Percentiles rank a stretch among this genome's conserved stretches.
phyloP scores from a whole-genome alignment of 2,797 vertebrate species.

The Lates japonicus region DNA sequence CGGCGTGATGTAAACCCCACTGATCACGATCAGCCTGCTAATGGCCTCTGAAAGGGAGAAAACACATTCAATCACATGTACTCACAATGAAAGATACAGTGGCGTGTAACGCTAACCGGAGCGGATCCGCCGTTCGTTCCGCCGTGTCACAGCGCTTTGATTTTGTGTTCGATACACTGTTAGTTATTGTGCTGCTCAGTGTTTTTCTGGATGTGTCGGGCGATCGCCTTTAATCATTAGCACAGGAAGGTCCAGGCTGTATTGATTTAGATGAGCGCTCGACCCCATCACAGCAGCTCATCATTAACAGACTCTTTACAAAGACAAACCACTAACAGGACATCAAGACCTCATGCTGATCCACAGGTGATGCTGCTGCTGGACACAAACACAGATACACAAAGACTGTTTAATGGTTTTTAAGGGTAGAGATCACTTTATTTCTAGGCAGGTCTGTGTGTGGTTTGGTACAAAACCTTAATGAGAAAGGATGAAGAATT shows the following conservation, averaged over 20 bases:
- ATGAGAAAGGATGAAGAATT: background rate
- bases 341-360: slow-evolving; percentile 8
- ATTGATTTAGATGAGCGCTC: slow-evolving; percentile 54
- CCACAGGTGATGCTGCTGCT: slow-evolving; percentile 32
- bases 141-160: slow-evolving; percentile 57
- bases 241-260: slow-evolving; percentile 14
- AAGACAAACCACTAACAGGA: slow-evolving; percentile 32
- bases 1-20: slow-evolving; percentile 56
- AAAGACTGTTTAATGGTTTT: background rate
- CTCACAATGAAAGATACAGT: slow-evolving; percentile 52
- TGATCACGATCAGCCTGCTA: slow-evolving; percentile 69
- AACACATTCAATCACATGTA: slow-evolving; percentile 69
- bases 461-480: background rate
- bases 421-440: background rate
- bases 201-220: slow-evolving; percentile 44
- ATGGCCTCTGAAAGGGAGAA: slow-evolving; percentile 67
- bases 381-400: background rate
- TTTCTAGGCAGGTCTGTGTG: slow-evolving; percentile 4
- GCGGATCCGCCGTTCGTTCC: slow-evolving; percentile 38
- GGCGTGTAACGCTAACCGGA: slow-evolving; percentile 42
- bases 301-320: slow-evolving; percentile 51
- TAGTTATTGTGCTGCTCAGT: slow-evolving; percentile 43
- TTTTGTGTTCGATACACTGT: slow-evolving; percentile 58
- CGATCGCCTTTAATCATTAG: slow-evolving; percentile 62
- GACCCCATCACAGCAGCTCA: slow-evolving; percentile 40